These are phyloP conservation scores for Actinernus sp. DNA, from an alignment of 92 coral and sea anemone genomes.

Conservation along the genomic window DNA sequence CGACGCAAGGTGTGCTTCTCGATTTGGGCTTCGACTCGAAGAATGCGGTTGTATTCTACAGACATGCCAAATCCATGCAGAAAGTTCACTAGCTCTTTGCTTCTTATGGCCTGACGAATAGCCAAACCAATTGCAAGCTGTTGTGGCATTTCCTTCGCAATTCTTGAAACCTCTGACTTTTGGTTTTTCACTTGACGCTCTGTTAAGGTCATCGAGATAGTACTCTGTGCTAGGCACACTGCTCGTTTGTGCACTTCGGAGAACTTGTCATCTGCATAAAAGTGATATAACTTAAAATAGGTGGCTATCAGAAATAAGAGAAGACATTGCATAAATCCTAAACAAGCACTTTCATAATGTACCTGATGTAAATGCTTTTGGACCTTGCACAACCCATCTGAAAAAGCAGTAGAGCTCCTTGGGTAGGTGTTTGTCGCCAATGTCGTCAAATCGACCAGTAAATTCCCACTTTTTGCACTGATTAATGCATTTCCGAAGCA, in stretches of 20 bases:
- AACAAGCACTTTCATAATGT: too few species aligned
- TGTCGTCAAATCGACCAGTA: conserved; percentile 55
- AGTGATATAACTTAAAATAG: too few species aligned
- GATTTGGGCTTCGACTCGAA: too few species aligned
- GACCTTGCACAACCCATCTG: conserved; percentile 70
- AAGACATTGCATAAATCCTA: too few species aligned
- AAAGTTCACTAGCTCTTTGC: conserved; percentile 19
- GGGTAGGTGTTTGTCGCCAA: conserved; percentile 37
- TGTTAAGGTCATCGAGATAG: conserved; percentile 39
- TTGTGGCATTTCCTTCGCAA: conserved; percentile 49
- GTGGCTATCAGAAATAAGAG: too few species aligned
- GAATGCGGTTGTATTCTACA: too few species aligned
- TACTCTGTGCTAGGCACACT: conserved; percentile 32
- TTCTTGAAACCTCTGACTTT: conserved; percentile 39
- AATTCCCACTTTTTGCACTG: conserved; percentile 71
- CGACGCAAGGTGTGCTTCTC: too few species aligned
- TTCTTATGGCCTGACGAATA: conserved; percentile 31
- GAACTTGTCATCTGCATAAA: too few species aligned
- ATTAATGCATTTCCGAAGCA: conserved; percentile 58
- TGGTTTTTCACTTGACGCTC: conserved; percentile 33
- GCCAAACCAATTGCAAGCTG: conserved; percentile 61
- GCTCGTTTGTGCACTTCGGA: too few species aligned
- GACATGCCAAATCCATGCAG: not conserved
- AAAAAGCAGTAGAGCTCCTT: conserved; percentile 65
- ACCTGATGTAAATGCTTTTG: conserved; percentile 40